Evolutionary conservation across 2,797 vertebrate species (phyloP), one percentile per base, ranked within the genome.

Genomic region (Ambastaia sidthimunki): DNA sequence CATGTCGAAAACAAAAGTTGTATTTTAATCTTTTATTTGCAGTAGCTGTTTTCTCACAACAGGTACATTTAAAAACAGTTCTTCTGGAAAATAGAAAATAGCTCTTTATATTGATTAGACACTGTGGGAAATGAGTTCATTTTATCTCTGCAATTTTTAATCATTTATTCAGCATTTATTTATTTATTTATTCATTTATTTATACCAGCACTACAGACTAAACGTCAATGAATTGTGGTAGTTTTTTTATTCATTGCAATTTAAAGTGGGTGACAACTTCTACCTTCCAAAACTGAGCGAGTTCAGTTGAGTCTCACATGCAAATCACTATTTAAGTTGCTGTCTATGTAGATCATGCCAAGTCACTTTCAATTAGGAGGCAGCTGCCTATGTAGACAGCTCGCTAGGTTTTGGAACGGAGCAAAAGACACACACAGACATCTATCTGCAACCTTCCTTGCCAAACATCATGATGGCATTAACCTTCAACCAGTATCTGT

Each of bases 41-140:
- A n/a, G n/a, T n/a, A 16, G 57, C 25, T 3, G 11, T 41, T 50
- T 18, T 54, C 28, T 66, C 73, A 25, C 21, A 44, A 67, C 48
- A 67, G 63, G 50, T 67, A 55, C 3, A 3, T 19, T n/a, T 73
- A 55, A 18, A 41, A 1, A 66, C 0, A 5, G 47, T 41, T 63
- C 50, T 7, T 59, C 19, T 13, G 37, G n/a, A 44, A 67, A 76
- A 76, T 47, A 68, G 65, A 68, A 68, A 65, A 47, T n/a, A n/a
- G 37, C 7, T 41, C 23, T 69, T 28, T 48, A 48, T 59, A 69
- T 60, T 60, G 75, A 77, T 69, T 77, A 66, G 75, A 34, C 66
- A 57, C 65, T 69, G 54, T 0, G 12, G 52, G 65, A 60, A 59
- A 77, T 74, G 34, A 52, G 41, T 75, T 75, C 13, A 65, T 31